Evolutionary conservation across 2,888 invertebrate genomes (phyloP).

Genomic region (Apotomis capreana): DNA sequence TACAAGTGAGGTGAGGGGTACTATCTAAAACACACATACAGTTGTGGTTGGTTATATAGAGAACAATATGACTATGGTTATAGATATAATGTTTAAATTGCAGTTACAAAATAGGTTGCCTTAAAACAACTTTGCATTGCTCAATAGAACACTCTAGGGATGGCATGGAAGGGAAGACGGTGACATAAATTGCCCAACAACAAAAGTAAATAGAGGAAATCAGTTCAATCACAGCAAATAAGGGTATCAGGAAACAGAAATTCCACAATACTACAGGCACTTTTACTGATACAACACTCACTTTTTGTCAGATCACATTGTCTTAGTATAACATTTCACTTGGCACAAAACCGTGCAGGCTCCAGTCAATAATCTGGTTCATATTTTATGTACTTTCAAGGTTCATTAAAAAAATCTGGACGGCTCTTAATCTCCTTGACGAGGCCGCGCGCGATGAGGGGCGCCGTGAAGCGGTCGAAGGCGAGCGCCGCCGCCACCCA

Average conservation of each 20-base stretch:
- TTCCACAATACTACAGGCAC: background rate
- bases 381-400: slow-evolving; percentile 1
- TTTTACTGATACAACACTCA: background rate
- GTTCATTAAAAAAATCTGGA: slow-evolving; percentile 32
- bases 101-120: too few species aligned
- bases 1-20: too few species aligned
- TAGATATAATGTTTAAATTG: too few species aligned
- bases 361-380: background rate
- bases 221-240: too few species aligned
- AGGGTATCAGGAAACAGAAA: background rate
- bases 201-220: too few species aligned
- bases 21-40: too few species aligned
- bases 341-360: background rate
- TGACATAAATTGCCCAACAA: too few species aligned
- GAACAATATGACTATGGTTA: too few species aligned
- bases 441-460: slow-evolving; percentile 42
- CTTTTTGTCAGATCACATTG: background rate
- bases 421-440: slow-evolving; percentile 43
- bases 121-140: too few species aligned
- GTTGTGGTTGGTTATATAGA: too few species aligned
- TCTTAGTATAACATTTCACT: background rate
- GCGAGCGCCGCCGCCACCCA: slow-evolving; percentile 33
- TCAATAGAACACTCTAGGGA: too few species aligned
- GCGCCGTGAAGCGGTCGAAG: slow-evolving; percentile 43
- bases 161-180: too few species aligned